Evolutionary conservation across 2,888 invertebrate species (phyloP).

Genomic region (Chloromyia formosa): DNA sequence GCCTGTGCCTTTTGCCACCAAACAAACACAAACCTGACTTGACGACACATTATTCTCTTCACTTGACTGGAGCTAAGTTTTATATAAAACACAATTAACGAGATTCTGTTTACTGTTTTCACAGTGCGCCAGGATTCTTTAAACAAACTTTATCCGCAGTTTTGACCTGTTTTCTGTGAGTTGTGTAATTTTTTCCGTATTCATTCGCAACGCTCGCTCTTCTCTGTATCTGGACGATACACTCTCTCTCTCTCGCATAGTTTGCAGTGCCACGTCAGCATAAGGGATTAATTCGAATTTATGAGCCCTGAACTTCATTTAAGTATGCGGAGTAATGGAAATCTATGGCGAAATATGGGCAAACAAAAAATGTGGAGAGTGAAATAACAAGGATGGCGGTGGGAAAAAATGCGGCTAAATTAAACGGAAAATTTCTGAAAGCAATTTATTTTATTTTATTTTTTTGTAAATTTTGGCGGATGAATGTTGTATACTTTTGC

Average conservation of each 20-base stretch:
- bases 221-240: too few species aligned
- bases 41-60: conserved; percentile 31
- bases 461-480: too few species aligned
- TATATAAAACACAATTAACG: conserved; percentile 42
- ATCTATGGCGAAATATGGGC: conserved; percentile 11
- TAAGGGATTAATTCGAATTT: conserved; percentile 37
- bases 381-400: too few species aligned
- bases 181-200: neutral
- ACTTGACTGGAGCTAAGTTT: conserved; percentile 36
- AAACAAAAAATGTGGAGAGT: neutral
- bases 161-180: neutral
- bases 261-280: conserved; percentile 24
- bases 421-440: neutral
- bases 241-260: neutral
- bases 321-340: conserved; percentile 28
- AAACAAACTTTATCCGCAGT: conserved; percentile 37
- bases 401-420: neutral
- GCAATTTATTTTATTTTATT: neutral
- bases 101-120: conserved; percentile 43
- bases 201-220: too few species aligned
- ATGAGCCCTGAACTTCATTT: conserved; percentile 24
- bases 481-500: too few species aligned
- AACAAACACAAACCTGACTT: conserved; percentile 6
- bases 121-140: conserved; percentile 25
- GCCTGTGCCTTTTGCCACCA: too few species aligned